Conservation (phyloP, 2,113 vertebrate species). For the Ailurus styani region DNA sequence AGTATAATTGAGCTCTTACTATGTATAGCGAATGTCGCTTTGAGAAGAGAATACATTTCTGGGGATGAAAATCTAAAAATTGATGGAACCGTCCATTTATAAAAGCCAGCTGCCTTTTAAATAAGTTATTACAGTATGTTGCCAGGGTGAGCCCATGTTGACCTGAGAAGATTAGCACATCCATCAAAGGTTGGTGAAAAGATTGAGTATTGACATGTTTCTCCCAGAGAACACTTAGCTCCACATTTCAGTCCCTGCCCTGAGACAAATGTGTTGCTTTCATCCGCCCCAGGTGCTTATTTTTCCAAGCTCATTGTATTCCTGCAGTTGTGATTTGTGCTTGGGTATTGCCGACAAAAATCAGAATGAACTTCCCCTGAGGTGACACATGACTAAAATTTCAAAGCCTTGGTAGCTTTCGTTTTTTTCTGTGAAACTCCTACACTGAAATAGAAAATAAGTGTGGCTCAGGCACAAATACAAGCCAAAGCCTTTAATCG, state of each 20-base stretch:
- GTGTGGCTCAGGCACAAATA: not conserved
- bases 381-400: slow-evolving; percentile 13
- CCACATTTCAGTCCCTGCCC: not conserved
- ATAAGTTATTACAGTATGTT: slow-evolving; percentile 10
- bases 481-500: not conserved
- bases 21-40: not conserved
- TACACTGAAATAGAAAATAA: not conserved
- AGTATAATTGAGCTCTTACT: not conserved
- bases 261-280: slow-evolving; percentile 30
- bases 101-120: slow-evolving; percentile 57
- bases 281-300: slow-evolving; percentile 32
- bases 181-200: slow-evolving; percentile 54
- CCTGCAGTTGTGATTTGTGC: slow-evolving; percentile 37
- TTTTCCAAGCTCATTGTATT: slow-evolving; percentile 45
- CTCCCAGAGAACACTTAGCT: slow-evolving; percentile 21
- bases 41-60: slow-evolving; percentile 37
- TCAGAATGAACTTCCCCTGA: slow-evolving; percentile 44
- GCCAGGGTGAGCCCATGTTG: slow-evolving; percentile 6
- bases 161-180: slow-evolving; percentile 54
- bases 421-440: not conserved
- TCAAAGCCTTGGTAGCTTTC: not conserved
- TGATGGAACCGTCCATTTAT: slow-evolving; percentile 17
- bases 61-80: slow-evolving; percentile 42
- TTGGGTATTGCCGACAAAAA: slow-evolving; percentile 20
- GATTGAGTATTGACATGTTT: slow-evolving; percentile 41